A percentile compares a stretch with the other conserved stretches of the same genome.
phyloP scores from a whole-genome alignment of 2,113 vertebrate species.

The Corapipo altera region DNA sequence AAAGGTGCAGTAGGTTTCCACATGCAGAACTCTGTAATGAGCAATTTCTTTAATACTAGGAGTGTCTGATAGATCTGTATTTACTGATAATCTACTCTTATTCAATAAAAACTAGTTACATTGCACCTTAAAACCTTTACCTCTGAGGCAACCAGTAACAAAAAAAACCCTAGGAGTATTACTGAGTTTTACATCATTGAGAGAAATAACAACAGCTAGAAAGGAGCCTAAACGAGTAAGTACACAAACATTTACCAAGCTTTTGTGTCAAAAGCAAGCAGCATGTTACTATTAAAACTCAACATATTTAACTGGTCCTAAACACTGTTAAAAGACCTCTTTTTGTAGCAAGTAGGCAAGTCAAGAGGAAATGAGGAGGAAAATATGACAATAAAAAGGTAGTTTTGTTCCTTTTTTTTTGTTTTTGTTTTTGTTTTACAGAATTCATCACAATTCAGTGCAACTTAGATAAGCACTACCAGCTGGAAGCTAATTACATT shows the following conservation, averaged over 20 bases:
- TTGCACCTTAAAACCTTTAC: neutral
- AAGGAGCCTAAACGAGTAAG: accelerated
- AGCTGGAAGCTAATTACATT: constrained; percentile 40
- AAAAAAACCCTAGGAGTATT: neutral
- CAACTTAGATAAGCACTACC: neutral
- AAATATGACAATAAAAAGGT: neutral
- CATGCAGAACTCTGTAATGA: neutral
- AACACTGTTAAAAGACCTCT: neutral
- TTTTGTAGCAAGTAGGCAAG: neutral
- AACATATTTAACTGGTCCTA: neutral
- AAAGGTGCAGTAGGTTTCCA: neutral
- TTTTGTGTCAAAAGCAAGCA: neutral
- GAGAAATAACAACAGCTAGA: neutral
- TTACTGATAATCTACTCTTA: neutral
- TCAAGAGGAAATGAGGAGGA: neutral
- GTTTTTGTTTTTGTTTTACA: neutral
- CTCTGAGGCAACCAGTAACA: neutral
- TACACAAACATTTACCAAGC: accelerated
- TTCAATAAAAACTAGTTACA: neutral
- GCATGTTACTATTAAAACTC: neutral
- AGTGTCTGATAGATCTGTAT: neutral
- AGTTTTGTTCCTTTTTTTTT: neutral
- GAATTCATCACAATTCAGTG: neutral
- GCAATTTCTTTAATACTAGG: neutral
- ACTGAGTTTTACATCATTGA: neutral